Conservation (phyloP, 2,888 invertebrate species). For the Loripinus fragilis region DNA sequence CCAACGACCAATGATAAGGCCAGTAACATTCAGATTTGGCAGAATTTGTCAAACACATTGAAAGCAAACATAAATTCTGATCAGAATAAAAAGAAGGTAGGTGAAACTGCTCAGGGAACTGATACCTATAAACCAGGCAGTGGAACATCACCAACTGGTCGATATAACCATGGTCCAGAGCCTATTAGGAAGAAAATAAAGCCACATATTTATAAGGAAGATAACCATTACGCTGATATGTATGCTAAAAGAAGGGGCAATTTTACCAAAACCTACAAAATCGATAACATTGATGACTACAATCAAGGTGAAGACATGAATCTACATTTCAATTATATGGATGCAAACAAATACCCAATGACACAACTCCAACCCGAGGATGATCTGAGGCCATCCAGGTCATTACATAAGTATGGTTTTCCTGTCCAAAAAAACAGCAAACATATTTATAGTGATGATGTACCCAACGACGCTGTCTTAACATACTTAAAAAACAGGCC, state of each 20-base stretch:
- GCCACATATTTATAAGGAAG: not conserved
- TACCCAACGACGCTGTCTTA: slow-evolving; percentile 34
- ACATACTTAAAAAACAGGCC: slow-evolving; percentile 27
- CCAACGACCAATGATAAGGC: not conserved
- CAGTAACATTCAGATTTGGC: not conserved
- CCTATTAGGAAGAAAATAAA: slow-evolving; percentile 15
- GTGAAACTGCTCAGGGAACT: not conserved
- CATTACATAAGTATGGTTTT: slow-evolving; percentile 2
- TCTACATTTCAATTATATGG: not conserved
- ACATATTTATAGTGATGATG: slow-evolving; percentile 20
- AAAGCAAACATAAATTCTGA: not conserved
- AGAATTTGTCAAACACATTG: not conserved
- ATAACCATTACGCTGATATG: not conserved
- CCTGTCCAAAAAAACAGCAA: slow-evolving; percentile 34
- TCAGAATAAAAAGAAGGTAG: not conserved
- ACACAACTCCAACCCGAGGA: not conserved
- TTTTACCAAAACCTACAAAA: not conserved
- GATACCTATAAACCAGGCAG: not conserved
- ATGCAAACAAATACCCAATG: not conserved
- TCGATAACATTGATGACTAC: not conserved
- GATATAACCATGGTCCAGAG: slow-evolving; percentile 27
- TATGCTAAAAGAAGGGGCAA: not conserved
- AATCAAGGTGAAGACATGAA: not conserved
- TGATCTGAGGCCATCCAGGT: not conserved
- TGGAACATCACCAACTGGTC: not conserved